Evolutionary conservation across 1,140 invertebrate species (phyloP).

Genomic region (Neodiprion fabricii): DNA sequence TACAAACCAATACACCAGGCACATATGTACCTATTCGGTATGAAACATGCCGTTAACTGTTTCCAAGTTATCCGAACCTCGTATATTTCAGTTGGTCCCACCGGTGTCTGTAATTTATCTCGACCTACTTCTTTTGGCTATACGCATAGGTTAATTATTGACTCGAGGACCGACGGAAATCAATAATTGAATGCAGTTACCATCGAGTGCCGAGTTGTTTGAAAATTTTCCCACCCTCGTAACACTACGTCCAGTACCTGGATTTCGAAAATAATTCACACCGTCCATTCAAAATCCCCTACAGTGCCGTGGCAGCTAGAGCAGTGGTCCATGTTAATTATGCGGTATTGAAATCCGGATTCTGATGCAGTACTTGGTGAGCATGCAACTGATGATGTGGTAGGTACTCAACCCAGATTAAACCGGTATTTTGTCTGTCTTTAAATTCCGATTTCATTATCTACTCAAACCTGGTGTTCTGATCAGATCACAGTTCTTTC

Average conservation of each 20-base stretch:
- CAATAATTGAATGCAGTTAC: neutral
- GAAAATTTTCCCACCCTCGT: too few relatives aligned
- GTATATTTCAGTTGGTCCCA: too few relatives aligned
- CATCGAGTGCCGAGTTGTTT: too few relatives aligned
- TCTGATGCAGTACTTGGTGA: neutral
- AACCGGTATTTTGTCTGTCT: neutral
- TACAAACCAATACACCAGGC: too few relatives aligned
- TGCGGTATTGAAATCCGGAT: neutral
- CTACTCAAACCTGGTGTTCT: too few relatives aligned
- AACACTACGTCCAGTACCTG: neutral
- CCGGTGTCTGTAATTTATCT: too few relatives aligned
- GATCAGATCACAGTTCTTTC: too few relatives aligned
- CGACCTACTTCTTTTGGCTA: too few relatives aligned
- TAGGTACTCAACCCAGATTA: neutral
- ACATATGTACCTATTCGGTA: too few relatives aligned
- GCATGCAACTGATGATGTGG: neutral
- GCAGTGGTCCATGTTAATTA: neutral
- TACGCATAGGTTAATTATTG: neutral
- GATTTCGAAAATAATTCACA: neutral
- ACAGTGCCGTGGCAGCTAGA: neutral
- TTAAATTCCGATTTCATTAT: neutral
- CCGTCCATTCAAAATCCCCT: neutral
- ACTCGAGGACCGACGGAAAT: neutral
- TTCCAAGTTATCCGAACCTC: too few relatives aligned
- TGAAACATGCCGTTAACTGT: too few relatives aligned